Evolutionary conservation across 1,140 invertebrate genomes (phyloP).

Genomic region (Teleogryllus occipitalis): DNA sequence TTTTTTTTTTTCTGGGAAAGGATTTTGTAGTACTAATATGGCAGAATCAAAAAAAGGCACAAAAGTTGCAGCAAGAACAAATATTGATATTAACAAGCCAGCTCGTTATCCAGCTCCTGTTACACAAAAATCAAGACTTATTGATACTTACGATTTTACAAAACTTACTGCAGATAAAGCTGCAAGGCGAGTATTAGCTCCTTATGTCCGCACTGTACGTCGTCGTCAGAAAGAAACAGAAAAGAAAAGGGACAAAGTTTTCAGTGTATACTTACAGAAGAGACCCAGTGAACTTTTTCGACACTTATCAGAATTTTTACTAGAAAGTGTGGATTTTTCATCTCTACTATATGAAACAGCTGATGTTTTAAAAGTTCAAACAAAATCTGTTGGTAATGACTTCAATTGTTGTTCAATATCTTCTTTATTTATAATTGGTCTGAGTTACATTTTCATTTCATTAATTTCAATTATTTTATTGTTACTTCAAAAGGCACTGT

Average conservation of each 20-base stretch:
- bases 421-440: neutral
- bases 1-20: no score
- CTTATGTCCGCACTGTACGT: slow-evolving; percentile 42
- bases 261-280: slow-evolving; percentile 32
- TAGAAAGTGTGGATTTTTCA: slow-evolving; percentile 42
- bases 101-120: slow-evolving; percentile 2
- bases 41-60: no score
- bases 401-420: neutral
- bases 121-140: neutral
- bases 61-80: neutral
- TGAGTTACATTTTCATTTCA: neutral
- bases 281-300: slow-evolving; percentile 34
- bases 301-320: slow-evolving; percentile 39
- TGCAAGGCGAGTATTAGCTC: slow-evolving; percentile 42
- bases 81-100: neutral
- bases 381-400: slow-evolving; percentile 39
- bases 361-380: slow-evolving; percentile 41
- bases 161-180: slow-evolving; percentile 30
- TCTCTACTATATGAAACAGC: slow-evolving; percentile 44
- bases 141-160: neutral
- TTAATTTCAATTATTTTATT: neutral
- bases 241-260: slow-evolving; percentile 23
- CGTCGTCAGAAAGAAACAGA: slow-evolving; percentile 31
- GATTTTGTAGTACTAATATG: no score
- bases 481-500: slow-evolving; percentile 34